phyloP scores from a whole-genome alignment of 2,797 vertebrate genomes.

The Choloepus didactylus region DNA sequence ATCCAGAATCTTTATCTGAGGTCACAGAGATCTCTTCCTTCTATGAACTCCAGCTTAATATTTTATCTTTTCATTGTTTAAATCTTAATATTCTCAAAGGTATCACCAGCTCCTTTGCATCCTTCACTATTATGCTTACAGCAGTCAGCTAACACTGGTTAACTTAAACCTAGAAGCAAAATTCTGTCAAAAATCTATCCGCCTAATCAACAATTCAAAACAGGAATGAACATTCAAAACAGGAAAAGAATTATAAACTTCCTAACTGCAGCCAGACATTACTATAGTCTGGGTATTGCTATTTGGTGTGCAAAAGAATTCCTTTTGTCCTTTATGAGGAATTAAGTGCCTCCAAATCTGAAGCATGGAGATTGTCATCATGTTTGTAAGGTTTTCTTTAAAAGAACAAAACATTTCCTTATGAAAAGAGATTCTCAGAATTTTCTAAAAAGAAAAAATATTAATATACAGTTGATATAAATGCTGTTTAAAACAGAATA shows the following conservation, averaged over 20 bases:
- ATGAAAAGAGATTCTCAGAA: conserved; percentile 13
- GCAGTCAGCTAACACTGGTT: not conserved
- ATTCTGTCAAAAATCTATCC: not conserved
- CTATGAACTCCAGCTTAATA: not conserved
- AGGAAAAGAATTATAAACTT: conserved; percentile 59
- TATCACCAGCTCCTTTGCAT: not conserved
- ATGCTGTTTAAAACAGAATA: not conserved
- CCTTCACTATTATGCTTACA: not conserved
- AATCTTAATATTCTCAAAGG: conserved; percentile 16
- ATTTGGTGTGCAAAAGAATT: conserved; percentile 72
- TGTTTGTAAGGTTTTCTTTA: not conserved
- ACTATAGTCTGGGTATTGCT: not conserved
- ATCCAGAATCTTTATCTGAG: not conserved
- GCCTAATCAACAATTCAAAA: conserved; percentile 5
- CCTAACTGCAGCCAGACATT: not conserved
- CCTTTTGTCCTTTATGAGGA: conserved; percentile 46
- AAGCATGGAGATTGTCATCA: conserved; percentile 20
- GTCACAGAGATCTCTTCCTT: not conserved
- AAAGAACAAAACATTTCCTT: not conserved
- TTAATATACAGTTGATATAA: not conserved
- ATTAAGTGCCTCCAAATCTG: not conserved
- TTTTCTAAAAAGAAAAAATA: conserved; percentile 47
- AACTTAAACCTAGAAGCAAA: conserved; percentile 26
- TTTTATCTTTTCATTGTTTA: conserved; percentile 1
- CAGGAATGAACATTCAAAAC: conserved; percentile 44